Evolutionary conservation across 1,140 invertebrate genomes (phyloP).

Genomic region (Asbolus verrucosus): DNA sequence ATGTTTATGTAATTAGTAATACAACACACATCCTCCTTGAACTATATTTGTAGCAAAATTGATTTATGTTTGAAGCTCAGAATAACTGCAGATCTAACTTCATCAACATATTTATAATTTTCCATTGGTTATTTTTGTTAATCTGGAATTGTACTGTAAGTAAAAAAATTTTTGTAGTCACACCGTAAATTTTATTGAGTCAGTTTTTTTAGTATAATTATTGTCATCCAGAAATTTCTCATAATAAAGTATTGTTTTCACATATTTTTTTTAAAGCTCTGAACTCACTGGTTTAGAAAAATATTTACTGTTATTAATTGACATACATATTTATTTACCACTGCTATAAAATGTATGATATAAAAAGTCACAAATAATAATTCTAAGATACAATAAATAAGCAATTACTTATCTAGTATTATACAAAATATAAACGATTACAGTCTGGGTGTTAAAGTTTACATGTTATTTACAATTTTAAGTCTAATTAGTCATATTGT

Average conservation of each 20-base stretch:
- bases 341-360: too few species aligned
- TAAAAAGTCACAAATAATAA: too few species aligned
- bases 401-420: conserved; percentile 26
- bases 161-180: not conserved
- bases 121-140: conserved; percentile 18
- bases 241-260: not conserved
- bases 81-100: not conserved
- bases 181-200: too few species aligned
- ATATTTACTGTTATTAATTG: too few species aligned
- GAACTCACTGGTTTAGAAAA: too few species aligned
- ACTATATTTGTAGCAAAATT: conserved; percentile 31
- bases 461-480: conserved; percentile 21
- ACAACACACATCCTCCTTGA: not conserved
- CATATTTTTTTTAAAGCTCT: not conserved
- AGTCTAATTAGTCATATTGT: not conserved
- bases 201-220: not conserved
- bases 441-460: conserved; percentile 26
- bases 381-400: conserved; percentile 31
- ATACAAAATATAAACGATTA: conserved; percentile 20
- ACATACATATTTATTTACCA: too few species aligned
- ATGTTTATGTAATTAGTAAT: not conserved
- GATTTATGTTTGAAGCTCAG: conserved; percentile 9
- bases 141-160: conserved; percentile 2
- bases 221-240: not conserved
- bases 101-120: conserved; percentile 14